Percentiles rank a stretch among this genome's conserved stretches.
Conservation (phyloP, 2,888 invertebrate species). For the Ceriagrion tenellum region DNA sequence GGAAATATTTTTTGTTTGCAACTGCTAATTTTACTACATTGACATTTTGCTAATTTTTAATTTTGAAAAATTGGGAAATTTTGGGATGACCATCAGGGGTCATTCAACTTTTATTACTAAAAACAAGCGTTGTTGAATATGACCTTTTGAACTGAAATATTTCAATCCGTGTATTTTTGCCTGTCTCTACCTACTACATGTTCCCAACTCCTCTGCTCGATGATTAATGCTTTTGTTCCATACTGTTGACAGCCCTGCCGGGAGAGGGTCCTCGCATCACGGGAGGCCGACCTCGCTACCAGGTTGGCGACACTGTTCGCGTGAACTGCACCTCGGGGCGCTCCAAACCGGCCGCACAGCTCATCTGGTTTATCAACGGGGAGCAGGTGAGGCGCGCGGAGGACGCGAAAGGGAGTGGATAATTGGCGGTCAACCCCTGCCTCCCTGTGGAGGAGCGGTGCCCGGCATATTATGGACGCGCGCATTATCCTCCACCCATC, state of each 20-base stretch:
- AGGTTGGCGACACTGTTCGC: conserved; percentile 89
- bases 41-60: too few relatives aligned
- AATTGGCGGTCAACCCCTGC: too few relatives aligned
- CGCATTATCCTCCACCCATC: not conserved
- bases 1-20: too few relatives aligned
- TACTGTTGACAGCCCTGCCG: conserved; percentile 84
- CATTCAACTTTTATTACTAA: too few relatives aligned
- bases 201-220: not conserved
- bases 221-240: conserved; percentile 55
- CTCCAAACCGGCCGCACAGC: conserved; percentile 90
- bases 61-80: too few relatives aligned
- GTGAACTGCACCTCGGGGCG: conserved; percentile 92
- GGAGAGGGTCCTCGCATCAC: conserved; percentile 90
- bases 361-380: conserved; percentile 93
- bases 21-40: too few relatives aligned
- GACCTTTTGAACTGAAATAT: too few relatives aligned
- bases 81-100: too few relatives aligned
- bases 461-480: not conserved
- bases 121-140: too few relatives aligned
- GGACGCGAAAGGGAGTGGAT: not conserved
- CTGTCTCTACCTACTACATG: not conserved
- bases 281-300: conserved; percentile 89
- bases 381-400: conserved; percentile 80
- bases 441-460: not conserved
- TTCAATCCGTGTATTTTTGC: not conserved